Conservation (phyloP, 2,113 vertebrate species). For the Scolopax mira region DNA sequence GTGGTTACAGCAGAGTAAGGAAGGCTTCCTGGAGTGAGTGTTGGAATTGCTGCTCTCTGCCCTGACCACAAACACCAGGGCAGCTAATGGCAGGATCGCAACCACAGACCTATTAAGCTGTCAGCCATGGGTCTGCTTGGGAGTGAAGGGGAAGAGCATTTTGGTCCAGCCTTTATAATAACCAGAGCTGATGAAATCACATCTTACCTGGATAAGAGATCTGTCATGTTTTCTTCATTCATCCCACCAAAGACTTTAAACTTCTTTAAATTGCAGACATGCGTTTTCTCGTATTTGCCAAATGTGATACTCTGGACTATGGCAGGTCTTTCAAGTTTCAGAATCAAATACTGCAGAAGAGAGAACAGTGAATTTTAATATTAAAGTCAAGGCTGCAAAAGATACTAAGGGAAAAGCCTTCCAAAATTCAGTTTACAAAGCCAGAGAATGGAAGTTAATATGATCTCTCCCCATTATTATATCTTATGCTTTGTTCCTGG, state of each 20-base stretch:
- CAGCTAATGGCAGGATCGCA: not conserved
- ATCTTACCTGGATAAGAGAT: constrained; percentile 93
- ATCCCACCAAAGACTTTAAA: constrained; percentile 99
- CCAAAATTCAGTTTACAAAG: not conserved
- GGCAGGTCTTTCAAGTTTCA: constrained; percentile 96
- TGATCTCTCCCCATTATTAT: not conserved
- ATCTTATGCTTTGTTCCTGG: not conserved
- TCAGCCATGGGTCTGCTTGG: not conserved
- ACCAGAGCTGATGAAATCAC: not conserved
- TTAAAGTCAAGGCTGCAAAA: not conserved
- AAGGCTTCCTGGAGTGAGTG: not conserved
- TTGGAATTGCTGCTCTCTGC: not conserved
- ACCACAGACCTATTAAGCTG: not conserved
- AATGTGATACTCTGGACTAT: constrained; percentile 98
- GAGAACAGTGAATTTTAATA: not conserved
- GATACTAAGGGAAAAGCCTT: not conserved
- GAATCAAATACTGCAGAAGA: constrained; percentile 87
- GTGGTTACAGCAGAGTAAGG: not conserved
- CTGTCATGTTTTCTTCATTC: constrained; percentile 99
- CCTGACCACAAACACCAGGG: not conserved
- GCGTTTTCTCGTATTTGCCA: constrained; percentile 98
- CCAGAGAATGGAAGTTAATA: not conserved
- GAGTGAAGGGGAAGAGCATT: not conserved
- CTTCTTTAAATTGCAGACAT: constrained; percentile 99
- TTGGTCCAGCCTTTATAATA: not conserved